Percentiles rank a stretch among this genome's conserved stretches.
phyloP scores from a whole-genome alignment of 2,888 invertebrate genomes.

The Geophilus truncorum region DNA sequence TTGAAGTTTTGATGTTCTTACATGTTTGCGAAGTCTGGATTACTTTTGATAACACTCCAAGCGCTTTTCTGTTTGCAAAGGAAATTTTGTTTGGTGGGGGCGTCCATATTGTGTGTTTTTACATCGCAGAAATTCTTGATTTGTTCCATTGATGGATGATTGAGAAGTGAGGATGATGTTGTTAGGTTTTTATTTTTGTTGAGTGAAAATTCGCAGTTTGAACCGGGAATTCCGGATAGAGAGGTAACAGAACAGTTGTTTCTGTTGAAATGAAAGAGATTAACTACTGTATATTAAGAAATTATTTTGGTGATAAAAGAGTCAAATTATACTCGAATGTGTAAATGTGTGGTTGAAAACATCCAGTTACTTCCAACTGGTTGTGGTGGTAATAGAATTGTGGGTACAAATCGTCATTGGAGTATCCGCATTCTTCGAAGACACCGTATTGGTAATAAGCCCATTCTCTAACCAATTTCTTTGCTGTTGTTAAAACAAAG shows the following conservation, averaged over 20 bases:
- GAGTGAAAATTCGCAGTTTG: background rate
- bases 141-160: background rate
- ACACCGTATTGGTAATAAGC: conserved; percentile 64
- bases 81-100: conserved; percentile 46
- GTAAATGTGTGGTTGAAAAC: background rate
- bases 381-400: background rate
- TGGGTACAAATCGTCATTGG: background rate
- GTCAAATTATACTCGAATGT: background rate
- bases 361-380: background rate
- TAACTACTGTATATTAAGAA: too few species aligned
- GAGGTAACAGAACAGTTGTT: background rate
- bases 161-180: background rate
- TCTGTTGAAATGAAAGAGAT: background rate
- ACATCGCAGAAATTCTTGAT: background rate
- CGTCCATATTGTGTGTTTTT: background rate
- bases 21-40: conserved; percentile 42
- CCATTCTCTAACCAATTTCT: conserved; percentile 58
- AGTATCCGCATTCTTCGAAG: conserved; percentile 58
- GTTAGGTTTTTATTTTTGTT: background rate
- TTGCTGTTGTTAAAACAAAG: conserved; percentile 42
- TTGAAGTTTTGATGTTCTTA: background rate
- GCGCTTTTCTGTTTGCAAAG: conserved; percentile 45
- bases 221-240: background rate
- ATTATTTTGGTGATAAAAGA: background rate
- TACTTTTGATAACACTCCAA: conserved; percentile 45